Evolutionary conservation across 2,797 vertebrate genomes (phyloP), one percentile per base, ranked within the genome.

Genomic region (Brachymystax lenok): DNA sequence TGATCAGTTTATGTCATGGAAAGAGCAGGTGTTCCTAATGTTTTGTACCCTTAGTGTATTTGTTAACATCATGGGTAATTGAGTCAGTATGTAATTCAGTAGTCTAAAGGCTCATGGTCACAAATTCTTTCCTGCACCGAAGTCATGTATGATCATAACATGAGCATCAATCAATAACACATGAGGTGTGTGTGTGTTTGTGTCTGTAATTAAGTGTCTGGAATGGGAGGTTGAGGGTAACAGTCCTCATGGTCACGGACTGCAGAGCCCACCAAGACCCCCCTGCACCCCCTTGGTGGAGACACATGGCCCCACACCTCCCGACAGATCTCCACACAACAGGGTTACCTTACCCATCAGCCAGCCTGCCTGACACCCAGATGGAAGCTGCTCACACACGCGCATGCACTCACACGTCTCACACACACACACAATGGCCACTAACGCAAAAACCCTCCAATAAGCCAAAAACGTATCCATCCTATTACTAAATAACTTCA

Each of bases 201-300:
- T 69, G 5, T 10, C 14, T 40, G 50, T 10, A 3, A 19, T 78
- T 0, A 16, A 81, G 79, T 80, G 75, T 78, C 84, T 86, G 74
- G 79, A 79, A 19, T 21, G 85, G 85, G 87, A 84, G 84, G 85
- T 86, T 90, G 87, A 90, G 80, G 77, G 75, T 77, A 84, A 84
- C 90, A 91, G 86, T 83, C 90, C 77, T 88, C 83, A 79, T 81
- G 83, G 90, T 92, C 91, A 92, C 85, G 88, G 89, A 75, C 91
- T 83, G 88, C 78, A 86, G 87, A 86, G 80, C 88, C 83, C 88
- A 84, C 80, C 84, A 85, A 83, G 87, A 87, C 82, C 87, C 81
- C 73, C 79, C 59, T 61, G 61, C 78, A 77, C 82, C 21, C 83
- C 85, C 76, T 85, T 76, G 69, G 79, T 73, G 79, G 77, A 87